These are phyloP conservation scores for Melanchra persicariae DNA, from an alignment of 2,888 invertebrate species.

Conservation along the genomic window DNA sequence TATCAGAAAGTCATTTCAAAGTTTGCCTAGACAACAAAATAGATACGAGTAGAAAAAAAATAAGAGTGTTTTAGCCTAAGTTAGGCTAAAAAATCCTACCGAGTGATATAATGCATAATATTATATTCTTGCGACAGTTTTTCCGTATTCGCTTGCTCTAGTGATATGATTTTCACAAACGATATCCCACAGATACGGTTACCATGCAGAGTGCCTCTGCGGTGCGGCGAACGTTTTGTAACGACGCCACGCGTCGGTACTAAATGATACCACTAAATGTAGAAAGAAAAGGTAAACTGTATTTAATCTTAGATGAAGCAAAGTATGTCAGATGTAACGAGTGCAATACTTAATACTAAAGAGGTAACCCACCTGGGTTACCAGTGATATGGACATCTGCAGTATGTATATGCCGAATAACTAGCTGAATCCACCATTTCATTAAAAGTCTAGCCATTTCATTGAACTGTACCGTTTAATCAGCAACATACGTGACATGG, in stretches of 20 bases:
- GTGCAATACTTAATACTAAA: too few species aligned
- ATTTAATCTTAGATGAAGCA: background rate
- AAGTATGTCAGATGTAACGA: too few species aligned
- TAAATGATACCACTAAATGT: background rate
- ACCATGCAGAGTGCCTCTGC: constrained; percentile 34
- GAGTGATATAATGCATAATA: background rate
- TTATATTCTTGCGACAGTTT: background rate
- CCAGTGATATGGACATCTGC: too few species aligned
- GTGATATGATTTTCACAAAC: constrained; percentile 32
- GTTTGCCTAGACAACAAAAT: background rate
- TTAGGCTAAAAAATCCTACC: background rate
- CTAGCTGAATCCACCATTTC: too few species aligned
- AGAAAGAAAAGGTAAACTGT: background rate
- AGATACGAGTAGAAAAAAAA: background rate
- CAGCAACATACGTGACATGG: too few species aligned
- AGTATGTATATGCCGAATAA: too few species aligned
- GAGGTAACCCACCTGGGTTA: too few species aligned
- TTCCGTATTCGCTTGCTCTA: background rate
- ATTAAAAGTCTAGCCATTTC: too few species aligned
- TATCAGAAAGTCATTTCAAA: background rate
- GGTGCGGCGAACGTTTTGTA: constrained; percentile 11
- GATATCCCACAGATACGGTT: constrained; percentile 34
- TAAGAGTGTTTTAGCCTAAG: too few species aligned
- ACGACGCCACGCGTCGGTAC: background rate
- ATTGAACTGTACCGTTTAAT: too few species aligned